phyloP scores from a whole-genome alignment of 2,797 vertebrate species.

The Chromis chromis region DNA sequence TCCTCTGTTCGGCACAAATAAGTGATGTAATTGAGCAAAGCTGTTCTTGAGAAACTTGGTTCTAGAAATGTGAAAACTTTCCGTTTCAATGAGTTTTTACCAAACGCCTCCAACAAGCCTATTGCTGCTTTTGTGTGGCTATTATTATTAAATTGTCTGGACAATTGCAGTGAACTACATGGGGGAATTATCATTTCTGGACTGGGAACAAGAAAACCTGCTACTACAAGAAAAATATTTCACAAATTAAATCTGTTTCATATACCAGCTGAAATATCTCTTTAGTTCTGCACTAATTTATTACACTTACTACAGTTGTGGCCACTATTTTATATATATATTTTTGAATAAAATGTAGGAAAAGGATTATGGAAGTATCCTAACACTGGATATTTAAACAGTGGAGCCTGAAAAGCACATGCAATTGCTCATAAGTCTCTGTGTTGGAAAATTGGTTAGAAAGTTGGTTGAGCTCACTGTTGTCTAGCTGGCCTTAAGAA shows the following conservation, averaged over 20 bases:
- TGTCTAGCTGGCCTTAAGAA: too few relatives aligned
- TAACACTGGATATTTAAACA: background rate
- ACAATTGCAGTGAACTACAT: background rate
- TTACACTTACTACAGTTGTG: too few relatives aligned
- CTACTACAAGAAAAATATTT: background rate
- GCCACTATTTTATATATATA: too few relatives aligned
- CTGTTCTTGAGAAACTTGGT: background rate
- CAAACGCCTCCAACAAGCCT: background rate
- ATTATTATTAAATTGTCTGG: background rate
- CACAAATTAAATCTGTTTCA: too few relatives aligned
- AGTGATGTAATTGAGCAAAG: constrained; percentile 4
- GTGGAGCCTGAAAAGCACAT: background rate
- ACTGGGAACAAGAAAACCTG: background rate
- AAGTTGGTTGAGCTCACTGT: too few relatives aligned
- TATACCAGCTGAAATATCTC: background rate
- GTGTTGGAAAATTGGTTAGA: too few relatives aligned
- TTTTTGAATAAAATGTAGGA: background rate
- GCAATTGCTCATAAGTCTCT: too few relatives aligned
- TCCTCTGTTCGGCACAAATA: background rate
- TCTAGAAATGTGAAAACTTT: background rate
- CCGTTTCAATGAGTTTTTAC: background rate
- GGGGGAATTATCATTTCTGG: background rate
- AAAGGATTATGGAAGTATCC: background rate
- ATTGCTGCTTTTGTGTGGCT: background rate
- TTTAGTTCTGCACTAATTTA: too few relatives aligned